Evolutionary conservation across 2,797 vertebrate genomes (phyloP).

Genomic region (Myotis pilosus): DNA sequence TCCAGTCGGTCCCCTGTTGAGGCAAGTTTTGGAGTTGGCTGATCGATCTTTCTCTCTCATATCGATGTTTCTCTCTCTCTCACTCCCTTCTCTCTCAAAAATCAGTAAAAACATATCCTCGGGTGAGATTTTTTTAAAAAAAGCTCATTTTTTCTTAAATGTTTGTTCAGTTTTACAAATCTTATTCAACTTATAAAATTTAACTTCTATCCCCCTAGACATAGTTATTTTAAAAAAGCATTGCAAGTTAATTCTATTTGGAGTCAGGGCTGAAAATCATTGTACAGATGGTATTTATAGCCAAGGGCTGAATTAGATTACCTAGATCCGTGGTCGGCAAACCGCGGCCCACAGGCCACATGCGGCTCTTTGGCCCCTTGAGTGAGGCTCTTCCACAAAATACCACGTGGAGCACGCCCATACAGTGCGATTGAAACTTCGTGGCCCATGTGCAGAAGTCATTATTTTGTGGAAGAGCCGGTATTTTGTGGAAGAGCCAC

Average conservation of each 20-base stretch:
- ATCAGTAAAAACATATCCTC: not conserved
- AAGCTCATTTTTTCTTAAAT: not conserved
- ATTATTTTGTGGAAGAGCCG: no score
- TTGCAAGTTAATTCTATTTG: not conserved
- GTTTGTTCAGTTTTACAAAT: not conserved
- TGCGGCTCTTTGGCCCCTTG: no score
- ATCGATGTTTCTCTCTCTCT: not conserved
- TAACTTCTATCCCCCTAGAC: not conserved
- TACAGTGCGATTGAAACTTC: no score
- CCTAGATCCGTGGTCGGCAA: not conserved
- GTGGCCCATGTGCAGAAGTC: no score
- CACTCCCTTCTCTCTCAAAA: not conserved
- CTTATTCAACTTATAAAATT: conserved; percentile 7
- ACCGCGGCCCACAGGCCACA: no score
- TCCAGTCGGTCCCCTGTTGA: not conserved
- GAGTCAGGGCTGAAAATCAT: not conserved
- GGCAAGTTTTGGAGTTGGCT: not conserved
- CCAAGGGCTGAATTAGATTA: not conserved
- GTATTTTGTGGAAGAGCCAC: no score
- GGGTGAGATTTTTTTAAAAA: not conserved
- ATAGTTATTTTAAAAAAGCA: not conserved
- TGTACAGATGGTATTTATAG: not conserved
- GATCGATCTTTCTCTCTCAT: not conserved
- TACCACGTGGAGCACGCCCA: no score
- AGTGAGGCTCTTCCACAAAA: no score